Conservation (phyloP, 2,113 vertebrate genomes). For the Brevimyrus niger region DNA sequence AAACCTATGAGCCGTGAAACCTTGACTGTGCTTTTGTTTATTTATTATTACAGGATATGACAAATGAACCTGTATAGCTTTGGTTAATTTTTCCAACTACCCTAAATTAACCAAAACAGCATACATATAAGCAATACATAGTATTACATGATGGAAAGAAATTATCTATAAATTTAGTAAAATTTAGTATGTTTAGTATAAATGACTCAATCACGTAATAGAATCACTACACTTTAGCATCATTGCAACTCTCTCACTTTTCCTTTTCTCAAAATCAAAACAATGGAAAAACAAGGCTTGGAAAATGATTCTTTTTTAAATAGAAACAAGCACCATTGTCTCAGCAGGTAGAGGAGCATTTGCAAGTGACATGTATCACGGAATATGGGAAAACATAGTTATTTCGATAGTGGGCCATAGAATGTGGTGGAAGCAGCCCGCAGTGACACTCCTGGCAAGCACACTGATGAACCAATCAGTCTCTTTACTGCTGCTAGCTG, state of each 20-base stretch:
- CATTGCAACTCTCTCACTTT: not conserved
- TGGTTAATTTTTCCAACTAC: not conserved
- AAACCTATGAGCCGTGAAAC: not conserved
- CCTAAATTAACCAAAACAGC: not conserved
- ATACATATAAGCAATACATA: not conserved
- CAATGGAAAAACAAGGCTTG: not conserved
- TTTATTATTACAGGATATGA: not conserved
- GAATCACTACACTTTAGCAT: not conserved
- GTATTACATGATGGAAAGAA: not conserved
- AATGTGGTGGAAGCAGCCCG: slow-evolving; percentile 38
- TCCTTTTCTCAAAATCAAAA: not conserved
- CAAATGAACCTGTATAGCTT: not conserved
- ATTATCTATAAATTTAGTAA: not conserved
- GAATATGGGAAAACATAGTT: not conserved
- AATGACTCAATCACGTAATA: not conserved
- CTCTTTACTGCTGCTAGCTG: slow-evolving; percentile 53
- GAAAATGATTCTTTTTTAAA: not conserved
- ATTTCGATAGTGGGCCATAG: not conserved
- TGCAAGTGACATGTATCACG: not conserved
- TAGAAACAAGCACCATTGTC: not conserved
- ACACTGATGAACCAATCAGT: slow-evolving; percentile 54
- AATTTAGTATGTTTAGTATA: too few species aligned
- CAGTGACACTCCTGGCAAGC: slow-evolving; percentile 50
- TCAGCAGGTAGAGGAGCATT: not conserved
- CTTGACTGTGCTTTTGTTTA: not conserved